These are phyloP conservation scores for Phengaris arion DNA, from an alignment of 2,888 invertebrate genomes.

Conservation along the genomic window DNA sequence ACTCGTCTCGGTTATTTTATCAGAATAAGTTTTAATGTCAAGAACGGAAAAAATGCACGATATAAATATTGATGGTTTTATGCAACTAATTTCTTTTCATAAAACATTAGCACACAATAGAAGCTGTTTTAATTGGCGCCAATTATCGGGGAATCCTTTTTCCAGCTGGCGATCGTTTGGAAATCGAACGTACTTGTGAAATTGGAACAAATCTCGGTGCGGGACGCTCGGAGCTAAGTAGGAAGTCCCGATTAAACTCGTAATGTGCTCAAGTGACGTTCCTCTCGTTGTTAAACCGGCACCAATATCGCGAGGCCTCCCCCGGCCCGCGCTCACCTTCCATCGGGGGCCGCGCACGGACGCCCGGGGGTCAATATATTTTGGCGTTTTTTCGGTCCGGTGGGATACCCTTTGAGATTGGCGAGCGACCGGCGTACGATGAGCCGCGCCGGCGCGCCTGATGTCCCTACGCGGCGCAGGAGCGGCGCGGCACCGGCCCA, in stretches of 20 bases:
- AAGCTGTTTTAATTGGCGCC: neutral
- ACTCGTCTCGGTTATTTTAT: constrained; percentile 31
- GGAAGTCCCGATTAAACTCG: constrained; percentile 74
- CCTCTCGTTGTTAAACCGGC: constrained; percentile 53
- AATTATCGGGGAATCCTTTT: neutral
- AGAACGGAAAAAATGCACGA: constrained; percentile 13
- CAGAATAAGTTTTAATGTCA: constrained; percentile 36
- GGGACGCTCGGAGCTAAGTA: constrained; percentile 64
- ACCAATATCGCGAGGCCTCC: constrained; percentile 52
- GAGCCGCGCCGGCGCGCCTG: constrained; percentile 41
- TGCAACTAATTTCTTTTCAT: constrained; percentile 16
- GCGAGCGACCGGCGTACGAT: constrained; percentile 28
- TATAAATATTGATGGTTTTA: constrained; percentile 20
- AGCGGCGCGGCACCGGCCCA: constrained; percentile 41
- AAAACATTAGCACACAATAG: constrained; percentile 21
- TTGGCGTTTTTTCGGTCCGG: constrained; percentile 36
- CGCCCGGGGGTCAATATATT: constrained; percentile 35
- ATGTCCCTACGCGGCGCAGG: constrained; percentile 32
- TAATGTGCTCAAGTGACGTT: constrained; percentile 76
- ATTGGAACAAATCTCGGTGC: constrained; percentile 75
- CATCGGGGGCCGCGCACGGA: constrained; percentile 28
- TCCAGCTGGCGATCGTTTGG: constrained; percentile 33
- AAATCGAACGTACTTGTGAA: constrained; percentile 51
- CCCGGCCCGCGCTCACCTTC: constrained; percentile 39
- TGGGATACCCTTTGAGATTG: neutral